phyloP scores from a whole-genome alignment of 2,888 invertebrate genomes.

The Synergus umbraculus region DNA sequence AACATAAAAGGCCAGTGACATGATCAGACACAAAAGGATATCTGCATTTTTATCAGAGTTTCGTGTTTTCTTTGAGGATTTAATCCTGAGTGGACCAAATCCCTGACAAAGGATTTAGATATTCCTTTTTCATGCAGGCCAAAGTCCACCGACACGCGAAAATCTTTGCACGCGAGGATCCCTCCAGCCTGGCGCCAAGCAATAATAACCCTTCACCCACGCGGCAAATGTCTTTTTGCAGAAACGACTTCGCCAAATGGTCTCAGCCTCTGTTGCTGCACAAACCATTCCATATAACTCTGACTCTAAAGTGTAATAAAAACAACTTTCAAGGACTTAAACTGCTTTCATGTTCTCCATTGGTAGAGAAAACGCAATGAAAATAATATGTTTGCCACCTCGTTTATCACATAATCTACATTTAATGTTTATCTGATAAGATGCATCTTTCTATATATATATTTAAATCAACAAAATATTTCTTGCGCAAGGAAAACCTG shows the following conservation, averaged over 20 bases:
- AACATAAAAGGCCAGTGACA: background rate
- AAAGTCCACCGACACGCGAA: conserved; percentile 41
- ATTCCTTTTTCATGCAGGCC: conserved; percentile 60
- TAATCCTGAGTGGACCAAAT: conserved; percentile 24
- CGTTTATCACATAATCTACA: background rate
- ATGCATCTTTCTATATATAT: background rate
- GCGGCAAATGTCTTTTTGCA: conserved; percentile 59
- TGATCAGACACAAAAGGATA: conserved; percentile 4
- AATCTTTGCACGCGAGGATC: conserved; percentile 53
- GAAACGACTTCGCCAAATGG: conserved; percentile 24
- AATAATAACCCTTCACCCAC: conserved; percentile 73
- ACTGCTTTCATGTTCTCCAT: conserved; percentile 1
- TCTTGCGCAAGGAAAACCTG: background rate
- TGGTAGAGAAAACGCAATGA: background rate
- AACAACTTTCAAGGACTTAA: background rate
- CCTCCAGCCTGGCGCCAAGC: conserved; percentile 69
- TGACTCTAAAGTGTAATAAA: background rate
- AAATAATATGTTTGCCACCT: background rate
- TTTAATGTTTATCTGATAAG: background rate
- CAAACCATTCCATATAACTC: conserved; percentile 22
- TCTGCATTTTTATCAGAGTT: conserved; percentile 18
- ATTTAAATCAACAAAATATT: background rate
- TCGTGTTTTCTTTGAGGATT: background rate
- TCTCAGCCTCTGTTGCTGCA: conserved; percentile 28
- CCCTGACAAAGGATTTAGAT: conserved; percentile 40